A percentile compares a stretch with the other conserved stretches of the same genome.
phyloP scores from a whole-genome alignment of 2,888 invertebrate species.

The Netelia virgata region DNA sequence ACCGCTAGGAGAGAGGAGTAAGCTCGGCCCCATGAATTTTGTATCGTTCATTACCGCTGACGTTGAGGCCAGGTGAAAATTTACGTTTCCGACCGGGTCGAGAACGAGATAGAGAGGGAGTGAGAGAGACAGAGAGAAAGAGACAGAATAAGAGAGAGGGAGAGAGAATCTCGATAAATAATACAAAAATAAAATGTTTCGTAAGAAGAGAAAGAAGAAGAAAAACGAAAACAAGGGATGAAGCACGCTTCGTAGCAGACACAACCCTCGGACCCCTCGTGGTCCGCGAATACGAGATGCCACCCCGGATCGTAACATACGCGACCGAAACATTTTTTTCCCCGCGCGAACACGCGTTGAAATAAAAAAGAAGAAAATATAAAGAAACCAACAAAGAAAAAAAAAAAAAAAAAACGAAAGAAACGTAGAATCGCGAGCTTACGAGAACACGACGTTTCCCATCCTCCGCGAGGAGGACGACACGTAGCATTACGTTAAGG shows the following conservation, averaged over 20 bases:
- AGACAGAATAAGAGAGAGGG: constrained; percentile 9
- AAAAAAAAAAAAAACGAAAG: neutral
- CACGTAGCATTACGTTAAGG: constrained; percentile 60
- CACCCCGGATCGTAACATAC: constrained; percentile 25
- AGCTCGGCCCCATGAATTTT: constrained; percentile 13
- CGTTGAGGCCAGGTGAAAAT: constrained; percentile 4
- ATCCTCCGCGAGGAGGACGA: neutral
- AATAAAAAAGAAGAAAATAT: constrained; percentile 2
- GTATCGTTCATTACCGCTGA: constrained; percentile 11
- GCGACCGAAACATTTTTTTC: constrained; percentile 11
- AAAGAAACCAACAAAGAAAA: neutral
- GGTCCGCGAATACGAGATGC: constrained; percentile 46
- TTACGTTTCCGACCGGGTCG: constrained; percentile 39
- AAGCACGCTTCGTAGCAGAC: neutral
- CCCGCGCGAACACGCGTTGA: constrained; percentile 5
- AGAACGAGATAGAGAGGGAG: constrained; percentile 25
- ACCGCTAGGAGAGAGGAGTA: constrained; percentile 30
- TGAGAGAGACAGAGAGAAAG: constrained; percentile 20
- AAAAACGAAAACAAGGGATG: constrained; percentile 18
- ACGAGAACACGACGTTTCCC: constrained; percentile 7
- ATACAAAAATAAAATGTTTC: constrained; percentile 29
- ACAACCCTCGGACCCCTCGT: constrained; percentile 4
- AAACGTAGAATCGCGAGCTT: constrained; percentile 12
- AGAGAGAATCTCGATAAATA: constrained; percentile 28
- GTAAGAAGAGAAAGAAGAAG: too few relatives aligned